Evolutionary conservation across 2,888 invertebrate species (phyloP).

Genomic region (Heliconius cydno): DNA sequence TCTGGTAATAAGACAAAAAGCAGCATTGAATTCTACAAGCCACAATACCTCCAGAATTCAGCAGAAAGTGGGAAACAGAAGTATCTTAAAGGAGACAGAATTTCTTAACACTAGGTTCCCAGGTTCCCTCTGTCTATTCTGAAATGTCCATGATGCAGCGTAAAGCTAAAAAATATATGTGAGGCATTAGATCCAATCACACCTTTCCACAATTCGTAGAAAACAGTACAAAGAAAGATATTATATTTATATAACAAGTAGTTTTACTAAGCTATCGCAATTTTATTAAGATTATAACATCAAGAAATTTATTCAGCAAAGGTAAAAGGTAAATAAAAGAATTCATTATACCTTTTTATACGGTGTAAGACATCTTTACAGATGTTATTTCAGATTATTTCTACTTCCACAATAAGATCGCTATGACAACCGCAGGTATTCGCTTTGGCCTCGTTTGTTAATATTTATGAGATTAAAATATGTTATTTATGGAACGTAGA

Average conservation of each 20-base stretch:
- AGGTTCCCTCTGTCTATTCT: too few species aligned
- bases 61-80: too few species aligned
- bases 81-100: too few species aligned
- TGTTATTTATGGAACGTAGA: neutral
- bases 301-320: conserved; percentile 5
- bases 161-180: too few species aligned
- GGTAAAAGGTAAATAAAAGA: conserved; percentile 22
- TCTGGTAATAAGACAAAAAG: too few species aligned
- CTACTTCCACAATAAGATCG: conserved; percentile 22
- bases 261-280: neutral
- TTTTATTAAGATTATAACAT: neutral
- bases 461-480: conserved; percentile 21
- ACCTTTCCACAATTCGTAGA: too few species aligned
- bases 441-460: conserved; percentile 4
- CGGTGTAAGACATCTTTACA: conserved; percentile 22
- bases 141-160: too few species aligned
- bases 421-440: conserved; percentile 22
- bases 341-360: conserved; percentile 23
- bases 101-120: too few species aligned
- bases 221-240: neutral
- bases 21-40: too few species aligned
- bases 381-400: conserved; percentile 24
- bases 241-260: neutral
- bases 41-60: too few species aligned
- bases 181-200: too few species aligned